Conservation (phyloP, 2,113 vertebrate species). For the Typhlomys cinereus region DNA sequence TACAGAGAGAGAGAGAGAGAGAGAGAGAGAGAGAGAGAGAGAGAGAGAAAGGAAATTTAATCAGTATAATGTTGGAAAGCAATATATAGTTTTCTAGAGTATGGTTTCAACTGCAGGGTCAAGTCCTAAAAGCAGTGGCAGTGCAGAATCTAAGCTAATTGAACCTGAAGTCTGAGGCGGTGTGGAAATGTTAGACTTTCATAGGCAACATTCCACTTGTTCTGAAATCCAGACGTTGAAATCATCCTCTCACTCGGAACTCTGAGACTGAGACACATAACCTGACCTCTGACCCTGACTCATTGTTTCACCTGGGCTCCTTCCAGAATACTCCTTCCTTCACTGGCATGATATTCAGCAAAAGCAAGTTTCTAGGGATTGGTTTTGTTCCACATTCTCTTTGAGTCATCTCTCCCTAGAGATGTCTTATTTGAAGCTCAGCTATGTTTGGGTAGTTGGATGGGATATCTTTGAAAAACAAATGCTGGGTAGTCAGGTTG, state of each 20-base stretch:
- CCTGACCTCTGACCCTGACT: neutral
- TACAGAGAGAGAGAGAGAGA: no score
- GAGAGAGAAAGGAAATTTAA: no score
- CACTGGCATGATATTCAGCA: neutral
- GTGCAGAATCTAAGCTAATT: neutral
- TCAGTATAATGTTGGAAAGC: neutral
- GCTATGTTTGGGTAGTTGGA: neutral
- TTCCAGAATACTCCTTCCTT: neutral
- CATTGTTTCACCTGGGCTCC: neutral
- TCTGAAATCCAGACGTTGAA: neutral
- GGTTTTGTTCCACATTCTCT: neutral
- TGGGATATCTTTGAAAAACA: neutral
- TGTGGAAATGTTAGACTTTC: no score
- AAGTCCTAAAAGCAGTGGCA: neutral
- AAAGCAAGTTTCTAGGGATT: neutral
- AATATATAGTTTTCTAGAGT: neutral
- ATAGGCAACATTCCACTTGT: neutral
- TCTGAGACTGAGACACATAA: neutral
- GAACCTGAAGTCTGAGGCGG: neutral
- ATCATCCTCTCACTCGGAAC: neutral
- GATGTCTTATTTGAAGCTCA: neutral
- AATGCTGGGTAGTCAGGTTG: neutral
- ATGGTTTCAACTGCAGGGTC: neutral
- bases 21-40: no score
- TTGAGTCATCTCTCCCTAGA: neutral